These are phyloP conservation scores for Grantiella picta DNA, from an alignment of 2,113 vertebrate genomes.

Conservation along the genomic window DNA sequence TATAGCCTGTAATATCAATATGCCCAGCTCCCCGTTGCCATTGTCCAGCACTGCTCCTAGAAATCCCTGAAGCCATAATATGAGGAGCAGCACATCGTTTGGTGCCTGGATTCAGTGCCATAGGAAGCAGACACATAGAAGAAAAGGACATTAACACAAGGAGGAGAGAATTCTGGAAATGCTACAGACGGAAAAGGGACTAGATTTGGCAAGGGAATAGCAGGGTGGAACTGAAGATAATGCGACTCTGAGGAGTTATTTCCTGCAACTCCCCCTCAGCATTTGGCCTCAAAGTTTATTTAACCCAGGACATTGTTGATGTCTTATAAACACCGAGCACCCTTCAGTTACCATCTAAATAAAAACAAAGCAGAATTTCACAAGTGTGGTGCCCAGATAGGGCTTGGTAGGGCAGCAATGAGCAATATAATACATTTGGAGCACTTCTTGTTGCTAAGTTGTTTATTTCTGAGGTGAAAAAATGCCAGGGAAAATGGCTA, in stretches of 20 bases:
- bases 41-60: not conserved
- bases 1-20: not conserved
- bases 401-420: not conserved
- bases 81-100: not conserved
- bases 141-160: not conserved
- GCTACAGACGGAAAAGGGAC: not conserved
- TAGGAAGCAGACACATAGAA: not conserved
- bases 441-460: constrained; percentile 20
- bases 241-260: constrained; percentile 48
- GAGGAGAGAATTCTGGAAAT: not conserved
- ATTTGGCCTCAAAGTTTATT: constrained; percentile 55
- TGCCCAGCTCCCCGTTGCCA: fast-evolving
- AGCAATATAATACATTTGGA: not conserved
- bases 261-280: constrained; percentile 38
- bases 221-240: constrained; percentile 59
- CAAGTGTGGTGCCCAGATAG: not conserved
- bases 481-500: not conserved
- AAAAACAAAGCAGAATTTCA: constrained; percentile 14
- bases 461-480: constrained; percentile 25
- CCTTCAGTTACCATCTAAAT: constrained; percentile 1
- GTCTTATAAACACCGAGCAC: constrained; percentile 11
- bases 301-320: constrained; percentile 41
- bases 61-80: not conserved
- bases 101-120: not conserved
- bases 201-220: constrained; percentile 23